Conservation (phyloP, 2,113 vertebrate species). For the Solea solea region DNA sequence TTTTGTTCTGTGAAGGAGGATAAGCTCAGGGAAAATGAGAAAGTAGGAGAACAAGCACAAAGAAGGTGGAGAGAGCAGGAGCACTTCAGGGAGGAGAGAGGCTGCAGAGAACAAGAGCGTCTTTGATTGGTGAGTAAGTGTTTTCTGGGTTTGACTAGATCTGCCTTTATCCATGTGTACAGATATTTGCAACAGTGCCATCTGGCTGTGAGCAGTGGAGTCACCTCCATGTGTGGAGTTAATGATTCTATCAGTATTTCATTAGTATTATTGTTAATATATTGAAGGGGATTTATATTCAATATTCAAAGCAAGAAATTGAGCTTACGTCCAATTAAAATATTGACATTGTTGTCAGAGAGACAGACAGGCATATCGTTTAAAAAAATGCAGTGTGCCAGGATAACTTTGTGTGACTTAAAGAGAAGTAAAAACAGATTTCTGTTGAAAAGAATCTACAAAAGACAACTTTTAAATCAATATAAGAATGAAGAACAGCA, state of each 20-base stretch:
- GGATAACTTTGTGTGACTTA: too few species aligned
- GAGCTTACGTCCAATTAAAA: too few species aligned
- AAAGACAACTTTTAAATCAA: too few species aligned
- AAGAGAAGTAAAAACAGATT: too few species aligned
- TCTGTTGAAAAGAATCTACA: too few species aligned
- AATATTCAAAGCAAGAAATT: not conserved
- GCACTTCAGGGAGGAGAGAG: slow-evolving; percentile 33
- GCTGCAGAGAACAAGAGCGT: slow-evolving; percentile 58
- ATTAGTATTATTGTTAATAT: not conserved
- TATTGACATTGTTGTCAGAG: too few species aligned
- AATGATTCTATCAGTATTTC: not conserved
- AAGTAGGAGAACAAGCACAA: slow-evolving; percentile 34
- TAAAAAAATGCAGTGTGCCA: too few species aligned
- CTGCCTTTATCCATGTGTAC: slow-evolving; percentile 40
- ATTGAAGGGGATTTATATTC: not conserved
- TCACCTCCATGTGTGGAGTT: not conserved
- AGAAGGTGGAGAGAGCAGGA: slow-evolving; percentile 10
- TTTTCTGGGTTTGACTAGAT: slow-evolving; percentile 52
- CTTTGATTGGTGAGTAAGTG: slow-evolving; percentile 68
- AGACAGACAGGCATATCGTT: too few species aligned
- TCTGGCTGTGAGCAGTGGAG: slow-evolving; percentile 70
- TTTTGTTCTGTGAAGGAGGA: slow-evolving; percentile 27
- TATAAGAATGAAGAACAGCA: too few species aligned
- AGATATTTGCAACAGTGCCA: slow-evolving; percentile 71
- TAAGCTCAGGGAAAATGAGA: slow-evolving; percentile 39